Base-by-base conservation (phyloP, 2,888 invertebrate species). In the Melangyna quadrimaculata region DNA sequence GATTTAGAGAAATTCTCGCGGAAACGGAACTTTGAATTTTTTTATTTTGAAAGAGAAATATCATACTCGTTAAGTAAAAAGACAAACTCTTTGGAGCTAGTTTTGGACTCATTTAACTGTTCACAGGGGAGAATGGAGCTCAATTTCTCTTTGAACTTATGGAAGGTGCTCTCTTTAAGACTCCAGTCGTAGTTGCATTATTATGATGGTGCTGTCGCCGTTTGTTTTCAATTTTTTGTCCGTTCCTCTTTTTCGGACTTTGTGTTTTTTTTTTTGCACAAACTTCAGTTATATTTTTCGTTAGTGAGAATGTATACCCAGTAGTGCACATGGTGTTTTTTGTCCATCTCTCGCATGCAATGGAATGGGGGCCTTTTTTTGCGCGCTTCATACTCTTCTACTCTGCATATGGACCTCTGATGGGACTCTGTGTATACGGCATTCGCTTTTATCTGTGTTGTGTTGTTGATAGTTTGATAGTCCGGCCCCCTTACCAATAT, bases 401-500 rank as follows among this genome's bases (percentile, higher is more conserved):
- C 19, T 8, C 14, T 59, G 32, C 35, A 37, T 37, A 59, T 59
- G 59, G 19, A 19, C n/a, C 61, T 61, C 40, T 55, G n/a, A n/a
- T n/a, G 55, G 55, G 29, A 29, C 2, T 59, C 55, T 61, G 51
- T 63, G 77, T 80, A 55, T 78, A 61, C 51, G 73, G 59, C 32
- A 37, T 53, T 81, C 22, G 22, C 40, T 43, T 63, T 65, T 80
- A 70, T 73, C 78, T 78, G 27, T 78, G 78, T 70, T 80, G 77
- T 78, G 81, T 78, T 86, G 81, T 86, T 86, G 86, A 81, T 86
- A 86, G 86, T 86, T 86, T 72, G 70, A 86, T 81, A 81, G 86
- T 77, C 86, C 86, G 70, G 86, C 86, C 86, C 84, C 86, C 81
- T 86, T 86, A 86, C 86, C 86, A 86, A 81, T 81, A 72, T 80